A percentile compares a stretch with the other conserved stretches of the same genome.
Conservation (phyloP, 2,888 invertebrate genomes). For the Miltochrista miniata region DNA sequence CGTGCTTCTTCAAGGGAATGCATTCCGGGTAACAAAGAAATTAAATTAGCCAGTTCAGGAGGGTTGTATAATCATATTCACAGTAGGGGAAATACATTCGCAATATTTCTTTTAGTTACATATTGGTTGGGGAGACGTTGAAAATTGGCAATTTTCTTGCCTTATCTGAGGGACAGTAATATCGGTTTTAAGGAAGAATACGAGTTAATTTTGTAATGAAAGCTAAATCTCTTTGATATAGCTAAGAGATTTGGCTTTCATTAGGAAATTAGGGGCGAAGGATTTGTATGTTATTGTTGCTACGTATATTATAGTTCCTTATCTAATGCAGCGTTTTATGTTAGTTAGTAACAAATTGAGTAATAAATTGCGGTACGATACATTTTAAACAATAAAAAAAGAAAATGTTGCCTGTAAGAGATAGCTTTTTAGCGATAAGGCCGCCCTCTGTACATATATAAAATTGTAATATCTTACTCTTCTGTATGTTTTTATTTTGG, state of each 20-base stretch:
- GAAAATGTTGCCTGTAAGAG: too few relatives aligned
- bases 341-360: too few relatives aligned
- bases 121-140: constrained; percentile 32
- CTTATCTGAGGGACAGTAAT: constrained; percentile 29
- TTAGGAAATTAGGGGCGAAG: background rate
- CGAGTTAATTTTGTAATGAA: constrained; percentile 32
- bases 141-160: constrained; percentile 41
- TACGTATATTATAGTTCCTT: background rate
- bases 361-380: too few relatives aligned
- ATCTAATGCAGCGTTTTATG: background rate
- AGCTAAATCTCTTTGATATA: constrained; percentile 23
- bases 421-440: too few relatives aligned
- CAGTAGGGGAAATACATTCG: constrained; percentile 40
- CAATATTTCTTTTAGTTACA: constrained; percentile 50
- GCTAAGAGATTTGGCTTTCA: background rate
- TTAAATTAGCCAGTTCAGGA: constrained; percentile 38
- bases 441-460: too few relatives aligned
- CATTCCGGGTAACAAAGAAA: constrained; percentile 34
- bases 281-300: background rate
- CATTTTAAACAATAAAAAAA: too few relatives aligned
- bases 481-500: too few relatives aligned
- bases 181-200: constrained; percentile 25
- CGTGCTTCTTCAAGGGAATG: constrained; percentile 32
- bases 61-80: constrained; percentile 32
- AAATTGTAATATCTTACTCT: too few relatives aligned